A percentile compares a stretch with the other conserved stretches of the same genome.
Conservation (phyloP, 2,113 vertebrate species). For the Cacatua alba region DNA sequence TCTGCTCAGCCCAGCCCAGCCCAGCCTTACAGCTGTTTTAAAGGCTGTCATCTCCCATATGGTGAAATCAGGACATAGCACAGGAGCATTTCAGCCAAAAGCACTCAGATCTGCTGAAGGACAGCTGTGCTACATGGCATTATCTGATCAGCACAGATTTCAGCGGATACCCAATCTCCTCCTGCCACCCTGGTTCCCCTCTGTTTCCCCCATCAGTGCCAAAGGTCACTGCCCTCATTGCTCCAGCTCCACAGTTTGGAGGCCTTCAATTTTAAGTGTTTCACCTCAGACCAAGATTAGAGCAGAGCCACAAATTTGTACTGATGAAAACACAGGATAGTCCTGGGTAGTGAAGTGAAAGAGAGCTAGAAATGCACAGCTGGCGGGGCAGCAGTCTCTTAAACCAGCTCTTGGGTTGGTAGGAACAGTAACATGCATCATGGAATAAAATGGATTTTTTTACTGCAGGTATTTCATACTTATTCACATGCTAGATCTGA, state of each 20-base stretch:
- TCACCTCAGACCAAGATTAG: neutral
- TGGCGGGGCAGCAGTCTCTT: neutral
- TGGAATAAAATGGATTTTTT: neutral
- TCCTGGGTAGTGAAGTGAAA: neutral
- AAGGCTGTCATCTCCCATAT: neutral
- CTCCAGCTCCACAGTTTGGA: neutral
- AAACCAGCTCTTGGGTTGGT: neutral
- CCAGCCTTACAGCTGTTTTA: neutral
- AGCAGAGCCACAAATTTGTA: neutral
- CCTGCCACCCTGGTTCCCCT: neutral
- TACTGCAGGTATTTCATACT: neutral
- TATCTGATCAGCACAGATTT: neutral
- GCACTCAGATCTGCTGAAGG: neutral
- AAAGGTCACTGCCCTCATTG: neutral
- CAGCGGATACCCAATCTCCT: neutral
- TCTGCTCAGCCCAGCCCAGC: neutral
- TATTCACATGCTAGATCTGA: neutral
- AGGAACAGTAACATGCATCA: neutral
- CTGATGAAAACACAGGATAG: neutral
- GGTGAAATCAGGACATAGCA: neutral
- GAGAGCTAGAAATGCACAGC: neutral
- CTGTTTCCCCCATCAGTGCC: neutral
- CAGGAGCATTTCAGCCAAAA: fast-evolving
- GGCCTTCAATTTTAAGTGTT: neutral
- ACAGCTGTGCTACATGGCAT: fast-evolving